Conservation (phyloP, 2,797 vertebrate genomes). For the Merluccius polli region DNA sequence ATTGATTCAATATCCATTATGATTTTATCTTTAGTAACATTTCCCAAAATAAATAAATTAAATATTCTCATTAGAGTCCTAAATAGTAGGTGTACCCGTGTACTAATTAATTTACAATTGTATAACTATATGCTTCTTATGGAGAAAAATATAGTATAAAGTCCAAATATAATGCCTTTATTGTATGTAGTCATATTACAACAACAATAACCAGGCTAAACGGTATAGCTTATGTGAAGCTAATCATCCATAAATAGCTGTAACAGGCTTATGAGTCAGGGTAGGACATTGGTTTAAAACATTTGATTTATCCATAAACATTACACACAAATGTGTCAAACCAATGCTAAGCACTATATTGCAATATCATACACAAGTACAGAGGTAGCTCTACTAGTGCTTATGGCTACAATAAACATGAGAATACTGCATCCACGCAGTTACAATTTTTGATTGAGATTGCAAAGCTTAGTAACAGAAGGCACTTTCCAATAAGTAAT, state of each 20-base stretch:
- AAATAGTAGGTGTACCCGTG: background rate
- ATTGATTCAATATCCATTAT: background rate
- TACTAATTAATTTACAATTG: background rate
- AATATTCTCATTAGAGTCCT: background rate
- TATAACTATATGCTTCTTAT: background rate
- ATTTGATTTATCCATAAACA: background rate
- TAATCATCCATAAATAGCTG: background rate
- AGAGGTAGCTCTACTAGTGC: background rate
- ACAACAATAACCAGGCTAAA: background rate
- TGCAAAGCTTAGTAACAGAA: constrained; percentile 55
- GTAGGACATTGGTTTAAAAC: background rate
- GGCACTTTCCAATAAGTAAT: constrained; percentile 1
- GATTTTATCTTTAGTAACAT: background rate
- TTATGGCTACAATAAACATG: background rate
- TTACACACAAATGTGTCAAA: background rate
- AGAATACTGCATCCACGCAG: background rate
- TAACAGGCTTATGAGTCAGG: background rate
- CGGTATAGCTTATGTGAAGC: background rate
- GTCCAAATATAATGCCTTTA: background rate
- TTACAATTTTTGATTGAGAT: constrained; percentile 57
- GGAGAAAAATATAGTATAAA: background rate
- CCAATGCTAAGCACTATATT: constrained; percentile 1
- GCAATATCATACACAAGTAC: background rate
- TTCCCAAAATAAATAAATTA: background rate
- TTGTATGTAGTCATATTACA: background rate